Percentiles rank a stretch among this genome's conserved stretches.
These are phyloP conservation scores for Nothoprocta pentlandii DNA, from an alignment of 2,113 vertebrate genomes.

Conservation along the genomic window DNA sequence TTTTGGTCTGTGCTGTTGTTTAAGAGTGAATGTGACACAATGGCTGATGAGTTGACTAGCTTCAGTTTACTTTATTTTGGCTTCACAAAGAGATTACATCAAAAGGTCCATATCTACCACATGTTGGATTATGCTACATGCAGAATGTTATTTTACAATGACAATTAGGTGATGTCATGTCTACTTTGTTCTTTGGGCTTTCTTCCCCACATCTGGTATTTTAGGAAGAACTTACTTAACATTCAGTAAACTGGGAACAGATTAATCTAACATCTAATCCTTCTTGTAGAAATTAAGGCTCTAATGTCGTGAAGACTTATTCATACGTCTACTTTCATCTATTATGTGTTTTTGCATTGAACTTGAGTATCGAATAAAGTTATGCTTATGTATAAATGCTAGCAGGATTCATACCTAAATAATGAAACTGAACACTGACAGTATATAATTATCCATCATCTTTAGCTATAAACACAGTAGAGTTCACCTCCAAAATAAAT, in stretches of 20 bases:
- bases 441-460: slow-evolving; percentile 23
- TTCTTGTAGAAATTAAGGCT: slow-evolving; percentile 8
- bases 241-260: neutral
- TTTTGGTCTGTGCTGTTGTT: neutral
- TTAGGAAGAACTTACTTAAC: neutral
- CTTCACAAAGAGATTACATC: neutral
- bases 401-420: slow-evolving; percentile 21
- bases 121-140: neutral
- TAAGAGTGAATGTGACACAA: neutral
- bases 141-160: neutral
- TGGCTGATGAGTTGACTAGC: neutral
- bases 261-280: slow-evolving; percentile 31
- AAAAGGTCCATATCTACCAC: neutral
- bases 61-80: slow-evolving; percentile 23
- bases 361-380: slow-evolving; percentile 18
- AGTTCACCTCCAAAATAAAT: slow-evolving; percentile 42
- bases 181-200: slow-evolving; percentile 43
- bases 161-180: slow-evolving; percentile 50
- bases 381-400: slow-evolving; percentile 24
- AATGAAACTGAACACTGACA: slow-evolving; percentile 11
- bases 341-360: neutral
- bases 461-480: slow-evolving; percentile 35
- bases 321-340: slow-evolving; percentile 19
- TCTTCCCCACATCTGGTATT: slow-evolving; percentile 48
- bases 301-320: slow-evolving; percentile 8